Evolutionary conservation across 2,888 invertebrate genomes (phyloP), one percentile per base, ranked within the genome.

Genomic region (Oxyteleia sp.): DNA sequence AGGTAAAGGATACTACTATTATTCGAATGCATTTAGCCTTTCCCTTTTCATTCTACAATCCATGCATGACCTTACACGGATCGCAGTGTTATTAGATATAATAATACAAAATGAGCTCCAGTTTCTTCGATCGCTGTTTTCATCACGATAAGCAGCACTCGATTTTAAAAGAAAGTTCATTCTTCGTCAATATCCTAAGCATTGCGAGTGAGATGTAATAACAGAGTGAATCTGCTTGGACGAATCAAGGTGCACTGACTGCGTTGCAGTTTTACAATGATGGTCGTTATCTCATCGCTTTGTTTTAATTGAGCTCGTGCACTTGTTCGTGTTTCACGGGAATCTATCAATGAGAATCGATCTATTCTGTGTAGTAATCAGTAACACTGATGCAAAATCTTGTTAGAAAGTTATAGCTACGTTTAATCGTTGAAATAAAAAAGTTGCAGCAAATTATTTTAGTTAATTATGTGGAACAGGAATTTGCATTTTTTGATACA

Each of bases 1-100:
- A 82, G 82, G 82, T 82, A 82, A 78, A 82, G 82, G 68, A 82
- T 76, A 69, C 81, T 84, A 69, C 74, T 72, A 75, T 79, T 82
- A 71, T 63, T 35, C 49, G 43, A 64, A 59, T 75, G 71, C 69
- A 55, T 72, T 45, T 13, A 35, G 82, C 82, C 82, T 76, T 82
- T 82, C 76, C 84, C 71, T 82, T 72, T 75, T 66, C 61, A 55
- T 82, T 64, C 82, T 82, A 20, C 66, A 78, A 63, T 82, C 64
- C 59, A 59, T 71, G 82, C 75, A 79, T 66, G 82, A 72, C 79
- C 68, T 57, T 82, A 82, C 71, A 45, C 38, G 53, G 71, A 63
- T 35, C 29, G 29, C 63, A 26, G 53, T 15, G 55, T 75, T 84
- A 79, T 75, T 75, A 57, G 66, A 74, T 64, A 51, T 64, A 69